Percentiles rank a stretch among this genome's conserved stretches.
Conservation (phyloP, 2,113 vertebrate genomes). For the Corydoras maculifer region DNA sequence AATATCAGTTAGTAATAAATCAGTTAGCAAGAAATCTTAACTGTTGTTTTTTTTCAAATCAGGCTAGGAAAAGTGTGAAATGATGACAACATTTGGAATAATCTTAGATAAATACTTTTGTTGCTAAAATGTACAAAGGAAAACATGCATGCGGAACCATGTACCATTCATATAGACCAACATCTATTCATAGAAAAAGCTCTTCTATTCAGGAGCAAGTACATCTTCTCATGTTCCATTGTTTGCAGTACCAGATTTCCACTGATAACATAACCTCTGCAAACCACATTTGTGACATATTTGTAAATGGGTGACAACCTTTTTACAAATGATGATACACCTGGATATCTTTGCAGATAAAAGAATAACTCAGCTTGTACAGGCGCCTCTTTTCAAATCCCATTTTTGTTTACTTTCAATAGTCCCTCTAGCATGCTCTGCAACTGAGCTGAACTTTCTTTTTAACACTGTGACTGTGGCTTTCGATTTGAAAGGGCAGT, state of each 20-base stretch:
- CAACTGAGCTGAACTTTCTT: conserved; percentile 38
- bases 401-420: conserved; percentile 36
- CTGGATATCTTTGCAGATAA: conserved; percentile 11
- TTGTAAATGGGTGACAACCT: conserved; percentile 23
- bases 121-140: not conserved
- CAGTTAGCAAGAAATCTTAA: too few relatives aligned
- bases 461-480: conserved; percentile 50
- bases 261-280: conserved; percentile 24
- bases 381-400: conserved; percentile 30
- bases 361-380: conserved; percentile 7
- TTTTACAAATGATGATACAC: conserved; percentile 21
- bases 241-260: conserved; percentile 14
- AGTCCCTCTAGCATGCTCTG: conserved; percentile 27
- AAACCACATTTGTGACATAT: conserved; percentile 17
- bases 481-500: conserved; percentile 61
- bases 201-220: conserved; percentile 24
- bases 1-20: too few relatives aligned
- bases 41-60: too few relatives aligned
- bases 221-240: conserved; percentile 23
- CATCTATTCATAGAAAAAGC: conserved; percentile 4
- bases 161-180: conserved; percentile 10
- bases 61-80: not conserved
- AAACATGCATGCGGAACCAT: conserved; percentile 1
- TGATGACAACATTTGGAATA: conserved; percentile 3
- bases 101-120: too few relatives aligned